Base-by-base conservation (phyloP, 2,113 vertebrate species). In the Sminthopsis crassicaudata region DNA sequence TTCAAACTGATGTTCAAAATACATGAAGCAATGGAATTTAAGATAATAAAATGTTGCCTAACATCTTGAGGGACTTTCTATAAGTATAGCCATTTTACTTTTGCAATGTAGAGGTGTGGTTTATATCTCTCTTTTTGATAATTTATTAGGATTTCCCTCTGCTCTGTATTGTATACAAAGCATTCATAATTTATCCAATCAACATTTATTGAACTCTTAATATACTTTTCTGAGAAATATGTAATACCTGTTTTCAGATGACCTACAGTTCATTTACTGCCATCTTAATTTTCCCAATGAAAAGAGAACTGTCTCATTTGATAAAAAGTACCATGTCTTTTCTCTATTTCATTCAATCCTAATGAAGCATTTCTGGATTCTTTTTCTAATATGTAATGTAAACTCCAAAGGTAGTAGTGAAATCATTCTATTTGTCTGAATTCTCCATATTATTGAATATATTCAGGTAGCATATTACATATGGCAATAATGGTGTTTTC, bases 91-190 rank as follows among this genome's bases (percentile, higher is more conserved):
- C 1, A 42, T 84, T 8, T 92, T 97, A 94, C 46, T 55, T 55
- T 84, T 52, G 2, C 94, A 93, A 91, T 94, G 96, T 60, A 60
- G 92, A 46, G 36, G 0, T 95, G 9, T 96, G 30, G 0, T 89
- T 92, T 95, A 67, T 94, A 92, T 36, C 30, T 94, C 23, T 97
- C 0, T 88, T 93, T 96, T 91, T 89, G 2, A 92, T 94, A 30
- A 76, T 95, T 96, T 96, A 26, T 92, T 97, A 53, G n/a, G 24
- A 91, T 96, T 46, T 93, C 91, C 60, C 50, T 94, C 95, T 57
- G 52, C 91, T 93, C 16, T 91, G 22, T 89, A 57, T 95, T 67
- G 95, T 91, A 93, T 48, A 67, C 16, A 6, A 96, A 96, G 93
- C 91, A 26, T 90, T 9, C 36, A 91, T 89, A 93, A 93, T 91